phyloP scores from a whole-genome alignment of 1,140 invertebrate genomes.

The Drosophila elegans region DNA sequence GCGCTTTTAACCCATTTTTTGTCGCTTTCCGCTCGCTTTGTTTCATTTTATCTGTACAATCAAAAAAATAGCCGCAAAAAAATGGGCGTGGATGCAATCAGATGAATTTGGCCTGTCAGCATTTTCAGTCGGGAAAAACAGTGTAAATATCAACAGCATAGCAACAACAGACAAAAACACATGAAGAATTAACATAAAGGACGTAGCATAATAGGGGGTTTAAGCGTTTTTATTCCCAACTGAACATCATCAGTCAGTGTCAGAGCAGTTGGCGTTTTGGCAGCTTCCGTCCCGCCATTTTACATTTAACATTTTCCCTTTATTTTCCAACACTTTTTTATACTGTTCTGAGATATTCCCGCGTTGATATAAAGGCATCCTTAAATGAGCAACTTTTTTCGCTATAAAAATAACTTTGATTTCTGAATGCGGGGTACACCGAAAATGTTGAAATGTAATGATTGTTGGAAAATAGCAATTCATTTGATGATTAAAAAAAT shows the following conservation, averaged over 20 bases:
- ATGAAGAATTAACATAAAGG: conserved; percentile 79
- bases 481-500: not conserved
- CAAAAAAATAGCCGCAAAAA: conserved; percentile 15
- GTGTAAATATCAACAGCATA: conserved; percentile 61
- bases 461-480: too few relatives aligned
- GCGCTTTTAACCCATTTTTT: conserved; percentile 47
- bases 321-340: conserved; percentile 53
- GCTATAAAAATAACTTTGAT: not conserved
- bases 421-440: not conserved
- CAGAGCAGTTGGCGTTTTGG: conserved; percentile 73
- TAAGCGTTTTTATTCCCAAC: conserved; percentile 27
- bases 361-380: not conserved
- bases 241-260: conserved; percentile 78
- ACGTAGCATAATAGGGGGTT: conserved; percentile 20
- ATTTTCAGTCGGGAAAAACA: conserved; percentile 50
- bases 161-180: conserved; percentile 48
- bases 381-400: conserved; percentile 23
- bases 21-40: conserved; percentile 8
- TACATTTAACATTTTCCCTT: conserved; percentile 32
- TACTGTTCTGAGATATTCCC: not conserved
- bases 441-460: not conserved
- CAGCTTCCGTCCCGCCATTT: conserved; percentile 72
- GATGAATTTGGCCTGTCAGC: conserved; percentile 51
- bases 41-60: conserved; percentile 20
- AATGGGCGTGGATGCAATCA: conserved; percentile 32